These are phyloP conservation scores for Bathynomus jamesi DNA, from an alignment of 1,140 invertebrate genomes.

Conservation along the genomic window DNA sequence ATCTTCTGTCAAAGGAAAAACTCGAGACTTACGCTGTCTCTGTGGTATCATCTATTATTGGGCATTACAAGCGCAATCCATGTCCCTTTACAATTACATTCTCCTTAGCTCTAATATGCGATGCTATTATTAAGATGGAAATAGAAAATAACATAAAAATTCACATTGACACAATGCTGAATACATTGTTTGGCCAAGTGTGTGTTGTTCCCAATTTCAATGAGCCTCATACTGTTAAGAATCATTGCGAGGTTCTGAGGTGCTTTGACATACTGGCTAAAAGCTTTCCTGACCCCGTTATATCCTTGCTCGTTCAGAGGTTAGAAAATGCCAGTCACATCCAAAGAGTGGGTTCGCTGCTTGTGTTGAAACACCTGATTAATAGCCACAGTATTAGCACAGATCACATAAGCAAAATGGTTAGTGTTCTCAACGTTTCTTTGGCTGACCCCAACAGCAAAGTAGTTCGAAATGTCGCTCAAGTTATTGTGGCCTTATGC, in stretches of 20 bases:
- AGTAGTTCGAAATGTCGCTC: conserved; percentile 32
- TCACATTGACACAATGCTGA: conserved; percentile 29
- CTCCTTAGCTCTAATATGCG: conserved; percentile 24
- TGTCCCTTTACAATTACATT: conserved; percentile 28
- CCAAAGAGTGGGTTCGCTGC: conserved; percentile 67
- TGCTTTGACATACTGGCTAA: conserved; percentile 69
- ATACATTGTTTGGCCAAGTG: conserved; percentile 40
- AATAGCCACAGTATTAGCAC: conserved; percentile 46
- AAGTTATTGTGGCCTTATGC: conserved; percentile 33
- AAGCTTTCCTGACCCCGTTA: conserved; percentile 48
- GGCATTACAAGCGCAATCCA: conserved; percentile 23
- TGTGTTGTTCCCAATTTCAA: conserved; percentile 63
- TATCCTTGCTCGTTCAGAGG: conserved; percentile 54
- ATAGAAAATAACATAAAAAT: conserved; percentile 21
- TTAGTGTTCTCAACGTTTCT: conserved; percentile 14
- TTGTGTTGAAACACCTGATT: conserved; percentile 74
- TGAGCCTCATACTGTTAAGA: conserved; percentile 66
- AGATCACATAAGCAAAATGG: conserved; percentile 16
- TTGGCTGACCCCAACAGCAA: conserved; percentile 30
- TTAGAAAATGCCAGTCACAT: conserved; percentile 68
- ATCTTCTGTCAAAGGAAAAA: conserved; percentile 45
- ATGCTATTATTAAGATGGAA: conserved; percentile 27
- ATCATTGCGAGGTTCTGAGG: conserved; percentile 78
- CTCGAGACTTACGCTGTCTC: conserved; percentile 40
- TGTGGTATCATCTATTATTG: conserved; percentile 26